These are phyloP conservation scores for Holacanthus passer DNA, from an alignment of 2,113 vertebrate species.

Conservation along the genomic window DNA sequence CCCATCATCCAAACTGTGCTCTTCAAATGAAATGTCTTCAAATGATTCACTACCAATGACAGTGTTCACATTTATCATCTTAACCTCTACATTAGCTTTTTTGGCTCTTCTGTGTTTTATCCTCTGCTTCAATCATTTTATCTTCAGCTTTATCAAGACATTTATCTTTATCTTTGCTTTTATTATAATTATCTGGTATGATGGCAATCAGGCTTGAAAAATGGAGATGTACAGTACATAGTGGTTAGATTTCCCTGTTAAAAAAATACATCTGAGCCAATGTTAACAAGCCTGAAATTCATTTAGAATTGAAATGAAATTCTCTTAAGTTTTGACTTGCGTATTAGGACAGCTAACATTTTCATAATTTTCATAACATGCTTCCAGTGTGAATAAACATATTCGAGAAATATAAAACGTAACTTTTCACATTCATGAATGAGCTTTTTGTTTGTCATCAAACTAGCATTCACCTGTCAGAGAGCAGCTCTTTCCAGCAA, in stretches of 20 bases:
- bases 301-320: background rate
- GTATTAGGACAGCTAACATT: background rate
- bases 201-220: background rate
- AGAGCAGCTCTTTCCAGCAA: constrained; percentile 25
- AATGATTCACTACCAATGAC: background rate
- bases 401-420: constrained; percentile 14
- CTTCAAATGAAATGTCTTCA: background rate
- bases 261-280: background rate
- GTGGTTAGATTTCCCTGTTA: too few species aligned
- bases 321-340: background rate
- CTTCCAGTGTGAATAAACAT: constrained; percentile 18
- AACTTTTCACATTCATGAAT: constrained; percentile 20
- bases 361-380: background rate
- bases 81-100: background rate
- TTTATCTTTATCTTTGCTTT: background rate
- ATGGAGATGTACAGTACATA: background rate
- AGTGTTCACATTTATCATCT: background rate
- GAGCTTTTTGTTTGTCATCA: constrained; percentile 10
- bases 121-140: background rate
- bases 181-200: background rate
- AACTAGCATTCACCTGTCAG: constrained; percentile 9
- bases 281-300: background rate
- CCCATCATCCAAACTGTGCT: constrained; percentile 10
- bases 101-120: too few species aligned
- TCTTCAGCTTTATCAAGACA: background rate